Conservation (phyloP, 2,888 invertebrate species). For the Helicoverpa assulta region DNA sequence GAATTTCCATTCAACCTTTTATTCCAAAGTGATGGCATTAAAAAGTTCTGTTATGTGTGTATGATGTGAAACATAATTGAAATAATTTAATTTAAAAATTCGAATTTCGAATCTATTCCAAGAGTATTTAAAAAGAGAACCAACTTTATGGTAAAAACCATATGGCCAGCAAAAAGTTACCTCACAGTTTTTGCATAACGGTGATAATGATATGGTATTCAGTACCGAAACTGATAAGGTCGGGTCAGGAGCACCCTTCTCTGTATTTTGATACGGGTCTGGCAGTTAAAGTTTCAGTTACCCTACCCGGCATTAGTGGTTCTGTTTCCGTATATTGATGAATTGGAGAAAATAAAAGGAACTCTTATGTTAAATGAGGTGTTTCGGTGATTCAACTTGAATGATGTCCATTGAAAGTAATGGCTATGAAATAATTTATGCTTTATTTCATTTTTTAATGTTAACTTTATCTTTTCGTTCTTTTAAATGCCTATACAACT, state of each 20-base stretch:
- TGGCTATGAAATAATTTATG: neutral
- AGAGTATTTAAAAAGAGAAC: neutral
- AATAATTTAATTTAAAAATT: too few species aligned
- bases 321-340: conserved; percentile 33
- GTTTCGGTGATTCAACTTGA: neutral
- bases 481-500: too few species aligned
- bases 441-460: too few species aligned
- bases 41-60: too few species aligned
- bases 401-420: neutral
- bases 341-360: conserved; percentile 28
- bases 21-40: too few species aligned
- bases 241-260: conserved; percentile 65
- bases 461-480: too few species aligned
- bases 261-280: conserved; percentile 74
- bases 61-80: too few species aligned
- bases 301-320: conserved; percentile 35
- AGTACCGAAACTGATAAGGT: conserved; percentile 60
- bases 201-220: conserved; percentile 34
- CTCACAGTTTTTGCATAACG: conserved; percentile 22
- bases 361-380: neutral
- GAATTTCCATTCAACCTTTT: too few species aligned
- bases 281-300: conserved; percentile 69
- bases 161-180: conserved; percentile 17
- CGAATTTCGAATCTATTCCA: neutral
- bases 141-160: neutral